Conservation (phyloP, 2,113 vertebrate species). For the Mormoops blainvillei region DNA sequence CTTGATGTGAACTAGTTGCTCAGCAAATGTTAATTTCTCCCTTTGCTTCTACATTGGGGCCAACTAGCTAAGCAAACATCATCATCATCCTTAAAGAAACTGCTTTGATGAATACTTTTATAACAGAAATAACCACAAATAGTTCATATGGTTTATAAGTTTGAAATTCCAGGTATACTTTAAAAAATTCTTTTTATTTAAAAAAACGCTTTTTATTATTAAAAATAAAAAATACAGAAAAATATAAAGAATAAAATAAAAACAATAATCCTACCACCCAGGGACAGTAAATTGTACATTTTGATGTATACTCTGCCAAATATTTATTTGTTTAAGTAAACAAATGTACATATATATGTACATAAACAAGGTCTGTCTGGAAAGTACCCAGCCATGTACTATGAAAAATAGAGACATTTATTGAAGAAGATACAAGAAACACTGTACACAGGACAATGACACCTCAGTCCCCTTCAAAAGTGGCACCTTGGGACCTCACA, state of each 20-base stretch:
- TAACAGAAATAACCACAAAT: background rate
- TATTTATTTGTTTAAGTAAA: background rate
- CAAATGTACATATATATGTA: background rate
- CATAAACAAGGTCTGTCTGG: too few species aligned
- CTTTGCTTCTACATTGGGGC: background rate
- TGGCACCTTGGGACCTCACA: too few species aligned
- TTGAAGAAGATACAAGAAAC: too few species aligned
- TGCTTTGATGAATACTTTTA: background rate
- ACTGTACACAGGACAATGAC: too few species aligned
- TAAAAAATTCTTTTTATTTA: background rate
- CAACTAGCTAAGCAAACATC: background rate
- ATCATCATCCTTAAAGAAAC: background rate
- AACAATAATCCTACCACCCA: background rate
- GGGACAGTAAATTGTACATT: background rate
- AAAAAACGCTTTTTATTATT: background rate
- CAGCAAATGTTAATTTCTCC: background rate
- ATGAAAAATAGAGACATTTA: too few species aligned
- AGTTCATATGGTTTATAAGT: background rate
- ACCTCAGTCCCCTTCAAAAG: too few species aligned
- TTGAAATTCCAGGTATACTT: slow-evolving; percentile 20
- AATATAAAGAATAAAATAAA: background rate
- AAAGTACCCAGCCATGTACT: too few species aligned
- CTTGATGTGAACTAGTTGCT: background rate
- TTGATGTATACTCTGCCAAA: background rate
- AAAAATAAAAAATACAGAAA: background rate